phyloP scores from a whole-genome alignment of 2,113 vertebrate genomes.

The Agelaius phoeniceus region DNA sequence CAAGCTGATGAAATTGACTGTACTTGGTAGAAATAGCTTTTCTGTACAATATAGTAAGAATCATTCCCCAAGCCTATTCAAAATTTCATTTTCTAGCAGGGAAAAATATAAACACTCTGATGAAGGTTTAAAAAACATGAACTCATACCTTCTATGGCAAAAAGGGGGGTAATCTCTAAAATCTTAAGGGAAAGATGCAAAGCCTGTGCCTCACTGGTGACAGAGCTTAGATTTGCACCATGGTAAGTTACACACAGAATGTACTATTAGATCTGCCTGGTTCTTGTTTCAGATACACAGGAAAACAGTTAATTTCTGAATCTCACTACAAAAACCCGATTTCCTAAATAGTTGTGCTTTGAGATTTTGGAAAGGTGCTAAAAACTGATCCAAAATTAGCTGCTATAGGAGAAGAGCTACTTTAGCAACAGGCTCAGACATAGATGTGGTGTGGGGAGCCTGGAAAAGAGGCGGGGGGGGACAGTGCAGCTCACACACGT shows the following conservation, averaged over 20 bases:
- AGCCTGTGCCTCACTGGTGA: neutral
- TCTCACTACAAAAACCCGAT: neutral
- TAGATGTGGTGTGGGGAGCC: neutral
- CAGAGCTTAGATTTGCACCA: neutral
- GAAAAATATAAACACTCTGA: neutral
- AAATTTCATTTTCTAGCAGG: neutral
- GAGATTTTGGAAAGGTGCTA: neutral
- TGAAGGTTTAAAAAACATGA: neutral
- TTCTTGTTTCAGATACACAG: neutral
- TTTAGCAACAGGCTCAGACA: neutral
- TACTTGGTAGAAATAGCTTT: neutral
- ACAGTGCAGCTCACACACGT: neutral
- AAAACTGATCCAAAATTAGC: neutral
- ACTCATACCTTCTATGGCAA: neutral
- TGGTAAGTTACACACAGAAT: neutral
- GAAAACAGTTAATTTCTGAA: neutral
- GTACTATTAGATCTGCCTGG: neutral
- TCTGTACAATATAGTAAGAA: neutral
- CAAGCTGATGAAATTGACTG: neutral
- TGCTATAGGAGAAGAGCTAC: neutral
- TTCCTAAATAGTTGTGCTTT: neutral
- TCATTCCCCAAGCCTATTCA: neutral
- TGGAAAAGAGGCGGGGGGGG: neutral
- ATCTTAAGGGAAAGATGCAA: neutral
- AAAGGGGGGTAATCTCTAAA: neutral